phyloP scores from a whole-genome alignment of 2,888 invertebrate genomes.

The Pemphredon lugubris region DNA sequence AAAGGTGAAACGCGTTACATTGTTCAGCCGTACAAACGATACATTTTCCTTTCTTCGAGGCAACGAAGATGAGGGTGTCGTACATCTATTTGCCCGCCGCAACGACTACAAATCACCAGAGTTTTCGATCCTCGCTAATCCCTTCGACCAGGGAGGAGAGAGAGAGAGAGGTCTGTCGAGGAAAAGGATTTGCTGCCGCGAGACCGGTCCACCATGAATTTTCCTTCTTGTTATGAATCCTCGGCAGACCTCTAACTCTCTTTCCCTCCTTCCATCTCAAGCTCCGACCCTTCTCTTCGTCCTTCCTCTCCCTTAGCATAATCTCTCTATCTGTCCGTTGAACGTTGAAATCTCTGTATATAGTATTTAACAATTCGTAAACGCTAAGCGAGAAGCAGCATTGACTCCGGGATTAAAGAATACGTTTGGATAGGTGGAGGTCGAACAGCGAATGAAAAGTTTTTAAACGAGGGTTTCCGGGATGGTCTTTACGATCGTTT shows the following conservation, averaged over 20 bases:
- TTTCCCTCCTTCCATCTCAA: constrained; percentile 3
- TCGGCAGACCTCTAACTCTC: constrained; percentile 35
- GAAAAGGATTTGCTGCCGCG: constrained; percentile 50
- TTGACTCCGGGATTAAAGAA: no score
- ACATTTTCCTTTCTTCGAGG: constrained; percentile 16
- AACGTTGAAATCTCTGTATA: no score
- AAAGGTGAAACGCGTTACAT: constrained; percentile 19
- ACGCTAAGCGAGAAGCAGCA: no score
- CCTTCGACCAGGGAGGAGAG: constrained; percentile 35
- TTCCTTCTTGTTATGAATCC: constrained; percentile 42
- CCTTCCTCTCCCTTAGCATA: not conserved
- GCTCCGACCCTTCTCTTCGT: not conserved
- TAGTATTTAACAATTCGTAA: no score
- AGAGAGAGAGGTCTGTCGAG: constrained; percentile 41
- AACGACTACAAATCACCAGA: constrained; percentile 63
- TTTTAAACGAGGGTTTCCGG: no score
- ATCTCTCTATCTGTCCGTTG: no score
- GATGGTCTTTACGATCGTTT: no score
- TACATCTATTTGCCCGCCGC: constrained; percentile 60
- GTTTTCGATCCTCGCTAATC: constrained; percentile 65
- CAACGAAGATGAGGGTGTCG: constrained; percentile 37
- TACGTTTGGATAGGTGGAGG: no score
- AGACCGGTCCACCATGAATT: constrained; percentile 42
- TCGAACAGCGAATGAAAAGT: no score
- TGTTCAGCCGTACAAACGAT: constrained; percentile 36